Base-by-base conservation (phyloP, 1,140 invertebrate species). In the Coptotermes formosanus region DNA sequence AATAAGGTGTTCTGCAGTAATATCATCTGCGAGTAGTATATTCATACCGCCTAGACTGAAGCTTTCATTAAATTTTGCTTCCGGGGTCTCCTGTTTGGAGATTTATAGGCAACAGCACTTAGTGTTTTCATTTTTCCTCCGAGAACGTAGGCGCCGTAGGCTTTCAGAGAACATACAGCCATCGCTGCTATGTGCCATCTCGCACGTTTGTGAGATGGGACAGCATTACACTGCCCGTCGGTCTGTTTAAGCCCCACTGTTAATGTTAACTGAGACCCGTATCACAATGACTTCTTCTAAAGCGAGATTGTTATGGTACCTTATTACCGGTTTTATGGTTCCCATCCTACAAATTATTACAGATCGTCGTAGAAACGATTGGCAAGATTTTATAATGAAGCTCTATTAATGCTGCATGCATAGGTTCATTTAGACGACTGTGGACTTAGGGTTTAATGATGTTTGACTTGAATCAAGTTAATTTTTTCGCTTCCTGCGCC, bases 401-500 rank as follows among this genome's bases (percentile, higher is more conserved):
- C 25, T 75, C n/a, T 30, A 75, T 30, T 30, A 75, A 30, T 30
- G 64, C 64, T 30, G 6, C 64, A 75, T 30, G 64, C n/a, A 25
- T 75, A 30, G 11, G 64, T 75, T 75, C 64, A 30, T 75, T 75
- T 25, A 75, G 14, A 75, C 25, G 64, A 30, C 64, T 75, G 64
- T 75, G 64, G 25, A 75, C 64, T n/a, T 75, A 75, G 25, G n/a
- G n/a, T 25, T 75, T 75, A 75, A 75, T 75, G 64, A 75, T 75
- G 64, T 75, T 75, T 75, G 64, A 75, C 25, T 75, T 75, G 64
- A n/a, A 1, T 30, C 64, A 30, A 30, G 64, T 75, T 30, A 75
- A 75, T 75, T n/a, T 75, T n/a, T 14, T 30, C 14, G 8, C 64
- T 75, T 19, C 59, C 25, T 75, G 25, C 64, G n/a, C 64, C 64